Percentiles rank a stretch among this genome's conserved stretches.
phyloP scores from a whole-genome alignment of 2,888 invertebrate genomes.

The Cataglyphis livida region DNA sequence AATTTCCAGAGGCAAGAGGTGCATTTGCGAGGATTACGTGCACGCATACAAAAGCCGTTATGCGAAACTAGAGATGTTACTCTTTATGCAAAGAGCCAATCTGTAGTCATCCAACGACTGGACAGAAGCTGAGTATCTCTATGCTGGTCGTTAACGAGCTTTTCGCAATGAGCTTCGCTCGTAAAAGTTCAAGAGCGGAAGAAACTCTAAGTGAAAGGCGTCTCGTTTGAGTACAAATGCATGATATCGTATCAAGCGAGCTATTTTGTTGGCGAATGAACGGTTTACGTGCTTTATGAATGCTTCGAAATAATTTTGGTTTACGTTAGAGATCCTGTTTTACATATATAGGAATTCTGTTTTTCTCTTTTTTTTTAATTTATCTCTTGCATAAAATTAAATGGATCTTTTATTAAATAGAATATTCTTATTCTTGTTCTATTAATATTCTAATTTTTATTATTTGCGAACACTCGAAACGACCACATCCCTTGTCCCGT shows the following conservation, averaged over 20 bases:
- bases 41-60: conserved; percentile 77
- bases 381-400: background rate
- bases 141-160: conserved; percentile 30
- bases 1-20: conserved; percentile 45
- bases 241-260: conserved; percentile 31
- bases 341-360: background rate
- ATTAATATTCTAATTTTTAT: conserved; percentile 28
- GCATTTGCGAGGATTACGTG: conserved; percentile 55
- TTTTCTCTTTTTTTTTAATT: background rate
- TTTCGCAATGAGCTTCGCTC: conserved; percentile 37
- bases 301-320: background rate
- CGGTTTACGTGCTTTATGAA: background rate
- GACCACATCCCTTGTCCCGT: conserved; percentile 60
- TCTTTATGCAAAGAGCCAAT: conserved; percentile 70
- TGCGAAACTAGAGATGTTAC: conserved; percentile 73
- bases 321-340: background rate
- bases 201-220: conserved; percentile 48
- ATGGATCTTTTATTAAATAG: background rate
- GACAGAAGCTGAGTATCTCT: conserved; percentile 52
- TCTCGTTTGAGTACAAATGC: conserved; percentile 22
- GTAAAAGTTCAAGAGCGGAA: conserved; percentile 24
- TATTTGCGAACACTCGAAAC: conserved; percentile 46
- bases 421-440: conserved; percentile 21
- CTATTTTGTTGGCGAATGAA: conserved; percentile 24
- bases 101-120: conserved; percentile 40